Conservation (phyloP, 2,797 vertebrate species). For the Sphaeramia orbicularis region DNA sequence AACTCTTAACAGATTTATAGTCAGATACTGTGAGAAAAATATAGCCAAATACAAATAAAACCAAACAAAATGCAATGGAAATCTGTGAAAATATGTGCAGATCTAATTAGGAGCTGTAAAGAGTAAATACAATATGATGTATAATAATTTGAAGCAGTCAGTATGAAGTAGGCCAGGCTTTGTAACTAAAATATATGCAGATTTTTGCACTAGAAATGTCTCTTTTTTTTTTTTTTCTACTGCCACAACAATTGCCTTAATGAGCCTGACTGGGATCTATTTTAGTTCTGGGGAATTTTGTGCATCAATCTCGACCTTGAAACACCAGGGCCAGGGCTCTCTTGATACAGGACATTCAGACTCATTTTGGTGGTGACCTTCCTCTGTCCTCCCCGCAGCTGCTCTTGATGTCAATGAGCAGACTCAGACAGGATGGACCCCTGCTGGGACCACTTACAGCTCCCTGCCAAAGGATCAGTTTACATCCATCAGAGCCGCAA, state of each 20-base stretch:
- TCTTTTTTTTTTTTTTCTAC: conserved; percentile 12
- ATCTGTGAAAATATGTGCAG: no score
- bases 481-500: conserved; percentile 61
- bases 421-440: conserved; percentile 68
- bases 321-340: conserved; percentile 50
- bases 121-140: no score
- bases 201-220: no score
- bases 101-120: no score
- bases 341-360: conserved; percentile 68
- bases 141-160: no score
- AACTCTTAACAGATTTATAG: no score
- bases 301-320: conserved; percentile 72
- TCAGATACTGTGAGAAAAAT: no score
- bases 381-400: conserved; percentile 75
- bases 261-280: conserved; percentile 64
- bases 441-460: conserved; percentile 66
- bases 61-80: no score
- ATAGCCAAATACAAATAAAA: no score
- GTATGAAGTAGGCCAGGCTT: no score
- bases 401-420: conserved; percentile 74
- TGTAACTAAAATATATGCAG: no score
- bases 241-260: conserved; percentile 59
- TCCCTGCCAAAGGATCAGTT: conserved; percentile 72
- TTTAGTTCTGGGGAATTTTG: conserved; percentile 52
- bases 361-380: conserved; percentile 75